Evolutionary conservation across 1,140 invertebrate species (phyloP), one percentile per base, ranked within the genome.

Genomic region (Hydropsyche tenuis): DNA sequence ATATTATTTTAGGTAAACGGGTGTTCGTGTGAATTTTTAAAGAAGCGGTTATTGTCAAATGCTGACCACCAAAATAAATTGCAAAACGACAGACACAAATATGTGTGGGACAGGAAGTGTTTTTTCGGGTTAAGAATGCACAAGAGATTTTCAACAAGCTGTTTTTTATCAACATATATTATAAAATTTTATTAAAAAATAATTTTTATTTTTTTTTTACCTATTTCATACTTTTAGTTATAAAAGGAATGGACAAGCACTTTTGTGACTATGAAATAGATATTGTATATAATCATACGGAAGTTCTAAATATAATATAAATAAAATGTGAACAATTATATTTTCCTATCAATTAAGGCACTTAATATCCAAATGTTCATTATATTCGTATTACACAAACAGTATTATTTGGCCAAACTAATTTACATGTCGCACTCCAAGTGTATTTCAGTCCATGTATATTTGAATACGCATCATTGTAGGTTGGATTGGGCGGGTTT

Each of bases 111-210:
- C 25, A 23, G 23, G 68, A 56, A 42, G 20, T 60, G 22, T 25
- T 9, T 60, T 60, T 60, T 46, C 27, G 42, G 65, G 51, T 70
- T 70, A 27, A 70, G 14, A 70, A 70, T 56, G 23, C 48, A 70
- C 46, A 70, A 70, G 48, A 70, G n/a, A 70, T 27, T 56, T 56
- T 56, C 48, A 45, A 70, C 11, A 70, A 70, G 68, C 68, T 70
- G 16, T 70, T 56, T 70, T 60, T 60, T 14, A 60, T 56, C 65
- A 70, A 70, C 68, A 70, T 56, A 27, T 70, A 70, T 70, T 70
- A 70, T 48, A 70, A 69, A 46, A 70, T 25, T 70, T 70, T 18
- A 37, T 70, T 56, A 16, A 56, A 37, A 70, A 56, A 1, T 43
- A 65, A 9, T 37, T 37, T 37, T 37, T 37, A 37, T 37, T 37